A percentile compares a stretch with the other conserved stretches of the same genome.
Conservation (phyloP, 2,797 vertebrate genomes). For the Argya squamiceps region DNA sequence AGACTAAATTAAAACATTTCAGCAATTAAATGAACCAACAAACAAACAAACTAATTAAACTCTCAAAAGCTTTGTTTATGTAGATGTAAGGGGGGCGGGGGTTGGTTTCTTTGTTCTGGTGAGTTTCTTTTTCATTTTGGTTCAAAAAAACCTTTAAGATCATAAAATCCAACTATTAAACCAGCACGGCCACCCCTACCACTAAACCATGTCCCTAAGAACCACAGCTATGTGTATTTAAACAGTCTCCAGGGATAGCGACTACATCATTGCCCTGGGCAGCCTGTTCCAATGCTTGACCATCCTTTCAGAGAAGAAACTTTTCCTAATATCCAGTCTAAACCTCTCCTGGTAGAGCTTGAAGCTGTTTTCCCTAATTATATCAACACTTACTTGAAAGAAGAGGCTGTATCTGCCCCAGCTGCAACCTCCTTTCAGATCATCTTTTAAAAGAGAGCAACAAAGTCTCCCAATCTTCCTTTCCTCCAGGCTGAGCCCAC, state of each 20-base stretch:
- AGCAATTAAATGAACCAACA: background rate
- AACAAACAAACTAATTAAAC: background rate
- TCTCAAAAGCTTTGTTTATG: background rate
- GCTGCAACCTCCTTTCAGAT: background rate
- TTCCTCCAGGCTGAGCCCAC: background rate
- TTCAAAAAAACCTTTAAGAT: background rate
- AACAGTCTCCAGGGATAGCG: background rate
- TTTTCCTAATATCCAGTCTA: background rate
- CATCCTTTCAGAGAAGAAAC: background rate
- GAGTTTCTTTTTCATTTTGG: background rate
- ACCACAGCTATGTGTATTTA: background rate
- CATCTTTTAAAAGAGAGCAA: background rate
- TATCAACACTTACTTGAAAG: background rate
- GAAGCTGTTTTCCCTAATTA: background rate
- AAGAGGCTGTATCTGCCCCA: background rate
- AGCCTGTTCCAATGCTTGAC: background rate
- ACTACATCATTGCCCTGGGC: no score
- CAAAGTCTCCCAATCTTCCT: background rate
- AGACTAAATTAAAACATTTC: background rate
- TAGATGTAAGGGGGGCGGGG: rapidly evolving
- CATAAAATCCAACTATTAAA: rapidly evolving
- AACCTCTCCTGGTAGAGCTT: background rate
- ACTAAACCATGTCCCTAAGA: background rate
- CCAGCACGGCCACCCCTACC: background rate
- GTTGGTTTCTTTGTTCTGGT: background rate